Base-by-base conservation (phyloP, 1,140 invertebrate species). In the Trichonephila clavata region DNA sequence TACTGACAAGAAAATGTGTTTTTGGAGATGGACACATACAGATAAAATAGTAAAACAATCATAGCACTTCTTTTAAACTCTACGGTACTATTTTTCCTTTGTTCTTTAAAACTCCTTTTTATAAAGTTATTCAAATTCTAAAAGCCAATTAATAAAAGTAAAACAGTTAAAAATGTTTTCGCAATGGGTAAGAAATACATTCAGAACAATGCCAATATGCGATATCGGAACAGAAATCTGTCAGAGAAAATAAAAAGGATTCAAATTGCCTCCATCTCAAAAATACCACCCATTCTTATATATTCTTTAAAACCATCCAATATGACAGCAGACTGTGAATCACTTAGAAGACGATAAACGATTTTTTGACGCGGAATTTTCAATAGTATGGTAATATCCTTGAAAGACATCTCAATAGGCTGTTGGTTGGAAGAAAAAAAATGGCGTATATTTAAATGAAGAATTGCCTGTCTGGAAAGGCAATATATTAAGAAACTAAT, bases 401-500 rank as follows among this genome's bases (percentile, higher is more conserved):
- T 8, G 86, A 61, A 32, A 63, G 32, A 87, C 50, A 39, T 87
- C 86, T 87, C 65, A 61, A 39, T 86, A 39, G 8, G 20, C 7
- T 63, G 57, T 43, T 50, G n/a, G 16, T 88, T 18, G 27, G 14
- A 60, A 16, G 20, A 71, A 39, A 59, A 90, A 81, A 90, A 81
- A 90, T 39, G 18, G 24, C n/a, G 50, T 43, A 90, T 81, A 90
- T 90, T 90, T 90, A 90, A 90, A 90, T 90, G 89, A 90, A 59
- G 57, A 32, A 90, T 90, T 20, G 71, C 39, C 89, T 90, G 89
- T 90, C 89, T 32, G 13, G 20, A 90, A 39, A 81, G 57, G 89
- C 71, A 57, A 90, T 90, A 90, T 59, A 90, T 90, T 90, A 90
- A 81, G 71, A 61, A 80, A 81, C 89, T 90, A 90, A 90, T 90